These are phyloP conservation scores for Embidobia sp. DNA, from an alignment of 2,888 invertebrate genomes.

Conservation along the genomic window DNA sequence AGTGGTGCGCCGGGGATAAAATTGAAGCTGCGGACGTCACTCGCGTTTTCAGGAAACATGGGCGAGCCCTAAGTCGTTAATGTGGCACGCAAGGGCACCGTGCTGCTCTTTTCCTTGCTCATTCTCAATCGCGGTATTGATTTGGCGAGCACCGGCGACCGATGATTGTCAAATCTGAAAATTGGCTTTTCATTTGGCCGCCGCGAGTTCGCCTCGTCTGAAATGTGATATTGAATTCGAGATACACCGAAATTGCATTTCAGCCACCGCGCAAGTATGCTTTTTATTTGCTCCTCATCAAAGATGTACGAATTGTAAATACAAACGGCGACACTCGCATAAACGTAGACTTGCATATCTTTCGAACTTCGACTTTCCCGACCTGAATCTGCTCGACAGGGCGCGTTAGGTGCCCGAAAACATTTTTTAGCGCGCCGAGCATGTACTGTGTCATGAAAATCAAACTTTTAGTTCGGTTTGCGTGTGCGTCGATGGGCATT, in stretches of 20 bases:
- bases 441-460: too few species aligned
- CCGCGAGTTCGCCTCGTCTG: not conserved
- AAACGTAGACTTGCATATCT: slow-evolving; percentile 4
- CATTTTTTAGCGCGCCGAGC: too few species aligned
- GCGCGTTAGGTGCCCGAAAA: too few species aligned
- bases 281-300: slow-evolving; percentile 33
- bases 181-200: slow-evolving; percentile 1
- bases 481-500: not conserved
- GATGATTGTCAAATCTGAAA: not conserved
- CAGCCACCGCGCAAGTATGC: slow-evolving; percentile 8
- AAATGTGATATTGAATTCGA: slow-evolving; percentile 7
- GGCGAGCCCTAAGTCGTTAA: slow-evolving; percentile 15
- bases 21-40: not conserved
- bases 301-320: slow-evolving; percentile 13
- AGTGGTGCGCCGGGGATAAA: not conserved
- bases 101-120: too few species aligned
- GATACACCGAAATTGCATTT: slow-evolving; percentile 14
- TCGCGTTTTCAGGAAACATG: not conserved
- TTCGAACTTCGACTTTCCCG: not conserved
- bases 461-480: not conserved
- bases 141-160: not conserved
- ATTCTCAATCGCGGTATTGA: not conserved
- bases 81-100: slow-evolving; percentile 2
- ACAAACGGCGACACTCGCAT: slow-evolving; percentile 7
- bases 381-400: too few species aligned